phyloP scores from a whole-genome alignment of 1,140 invertebrate genomes.

The Heliconius congener region DNA sequence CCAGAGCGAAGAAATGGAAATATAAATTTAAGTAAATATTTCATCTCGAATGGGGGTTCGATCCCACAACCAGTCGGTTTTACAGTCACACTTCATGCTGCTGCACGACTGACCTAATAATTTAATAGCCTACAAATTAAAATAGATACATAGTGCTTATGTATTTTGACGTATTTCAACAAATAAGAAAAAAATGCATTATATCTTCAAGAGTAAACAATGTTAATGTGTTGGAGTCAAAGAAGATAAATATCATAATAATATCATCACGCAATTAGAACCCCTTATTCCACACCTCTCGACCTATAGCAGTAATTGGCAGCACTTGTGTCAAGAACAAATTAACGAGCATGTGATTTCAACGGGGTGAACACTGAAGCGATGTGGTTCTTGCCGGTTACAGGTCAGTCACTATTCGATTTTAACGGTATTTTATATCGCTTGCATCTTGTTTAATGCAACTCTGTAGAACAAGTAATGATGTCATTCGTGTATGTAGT shows the following conservation, averaged over 20 bases:
- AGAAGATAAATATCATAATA: not conserved
- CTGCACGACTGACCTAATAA: too few species aligned
- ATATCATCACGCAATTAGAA: slow-evolving; percentile 7
- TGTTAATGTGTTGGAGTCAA: too few species aligned
- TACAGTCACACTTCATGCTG: too few species aligned
- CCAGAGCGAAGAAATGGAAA: too few species aligned
- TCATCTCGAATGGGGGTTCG: too few species aligned
- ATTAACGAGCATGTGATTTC: slow-evolving; percentile 34
- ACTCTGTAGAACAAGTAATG: not conserved
- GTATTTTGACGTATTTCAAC: too few species aligned
- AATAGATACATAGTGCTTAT: too few species aligned
- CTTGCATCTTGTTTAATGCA: slow-evolving; percentile 10
- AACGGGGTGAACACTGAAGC: slow-evolving; percentile 25
- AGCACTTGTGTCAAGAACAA: slow-evolving; percentile 26
- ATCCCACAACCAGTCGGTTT: too few species aligned
- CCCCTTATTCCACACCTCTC: slow-evolving; percentile 16
- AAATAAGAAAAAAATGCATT: not conserved
- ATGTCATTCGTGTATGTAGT: not conserved
- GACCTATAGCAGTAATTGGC: slow-evolving; percentile 31
- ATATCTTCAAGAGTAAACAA: not conserved
- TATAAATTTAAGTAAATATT: too few species aligned
- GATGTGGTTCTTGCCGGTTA: slow-evolving; percentile 26
- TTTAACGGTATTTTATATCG: slow-evolving; percentile 10
- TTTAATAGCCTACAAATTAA: too few species aligned
- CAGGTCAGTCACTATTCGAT: slow-evolving; percentile 11